Evolutionary conservation across 2,113 vertebrate genomes (phyloP), one percentile per base, ranked within the genome.

Genomic region (Lepisosteus osseus): DNA sequence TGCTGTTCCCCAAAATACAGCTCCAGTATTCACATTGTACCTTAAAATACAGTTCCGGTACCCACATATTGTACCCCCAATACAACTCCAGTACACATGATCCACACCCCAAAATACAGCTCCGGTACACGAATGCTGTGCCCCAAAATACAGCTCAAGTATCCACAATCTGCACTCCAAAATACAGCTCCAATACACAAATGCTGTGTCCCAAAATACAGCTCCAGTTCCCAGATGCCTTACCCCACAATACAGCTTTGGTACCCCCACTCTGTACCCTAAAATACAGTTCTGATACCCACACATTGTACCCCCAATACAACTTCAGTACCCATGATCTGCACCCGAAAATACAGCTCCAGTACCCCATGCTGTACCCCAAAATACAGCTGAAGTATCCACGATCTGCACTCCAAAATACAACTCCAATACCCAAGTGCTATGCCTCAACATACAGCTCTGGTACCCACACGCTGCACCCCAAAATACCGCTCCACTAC

Each of bases 121-220:
- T 61, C 29, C 29, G 2, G 29, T 29, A 29, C 29, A 29, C 59
- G 59, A 7, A 29, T 29, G 29, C 29, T 29, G 29, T 29, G 29
- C 29, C 29, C 29, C 29, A 29, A 29, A 29, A 29, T 29, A 29
- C 29, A 29, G 29, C 29, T 29, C 29, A 29, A 29, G 29, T 29
- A 29, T 29, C 29, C 29, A 29, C 29, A 29, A 29, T 29, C 29
- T 29, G 29, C 29, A 29, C 29, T 29, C 29, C 29, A 29, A 29
- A 29, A 29, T 29, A 29, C 29, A 29, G 29, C 29, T 76, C 84
- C 86, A 86, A 81, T 85, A 84, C 85, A 79, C 70, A 75, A 65
- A 17, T 71, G 72, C 65, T 76, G 74, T 77, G 54, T 65, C 74
- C 78, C 47, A 51, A 15, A 61, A 42, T 44, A 72, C 70, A 56